Evolutionary conservation across 2,113 vertebrate species (phyloP).

Genomic region (Burhinus bistriatus): DNA sequence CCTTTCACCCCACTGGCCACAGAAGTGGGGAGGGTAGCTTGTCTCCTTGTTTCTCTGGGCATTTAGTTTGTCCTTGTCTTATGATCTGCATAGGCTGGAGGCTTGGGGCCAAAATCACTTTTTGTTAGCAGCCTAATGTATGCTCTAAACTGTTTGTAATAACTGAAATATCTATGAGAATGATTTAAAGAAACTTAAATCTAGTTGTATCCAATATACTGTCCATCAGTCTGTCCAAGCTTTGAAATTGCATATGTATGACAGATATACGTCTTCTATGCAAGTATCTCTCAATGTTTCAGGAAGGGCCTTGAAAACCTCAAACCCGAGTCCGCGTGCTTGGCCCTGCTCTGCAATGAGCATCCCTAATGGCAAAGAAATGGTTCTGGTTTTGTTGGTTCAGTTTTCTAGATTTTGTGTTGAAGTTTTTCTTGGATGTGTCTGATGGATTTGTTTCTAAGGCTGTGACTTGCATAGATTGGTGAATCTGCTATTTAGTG

Average conservation of each 20-base stretch:
- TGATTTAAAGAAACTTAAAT: not conserved
- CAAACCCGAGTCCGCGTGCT: not conserved
- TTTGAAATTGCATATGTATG: not conserved
- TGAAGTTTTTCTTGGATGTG: not conserved
- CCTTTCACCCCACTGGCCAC: not conserved
- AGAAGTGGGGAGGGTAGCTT: not conserved
- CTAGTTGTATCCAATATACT: not conserved
- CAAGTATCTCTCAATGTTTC: not conserved
- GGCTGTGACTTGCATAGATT: not conserved
- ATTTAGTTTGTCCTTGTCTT: not conserved
- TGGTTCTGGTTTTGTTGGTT: not conserved
- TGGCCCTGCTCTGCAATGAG: not conserved
- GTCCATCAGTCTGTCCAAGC: not conserved
- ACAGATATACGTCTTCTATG: not conserved
- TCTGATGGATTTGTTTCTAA: not conserved
- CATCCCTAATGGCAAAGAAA: not conserved
- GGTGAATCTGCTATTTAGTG: not conserved
- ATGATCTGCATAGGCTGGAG: not conserved
- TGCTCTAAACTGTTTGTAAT: not conserved
- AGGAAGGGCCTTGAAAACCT: not conserved
- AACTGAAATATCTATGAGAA: not conserved
- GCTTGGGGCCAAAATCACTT: not conserved
- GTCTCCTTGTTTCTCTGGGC: not conserved
- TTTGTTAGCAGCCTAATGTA: not conserved
- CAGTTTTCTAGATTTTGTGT: not conserved